Evolutionary conservation across 1,140 invertebrate genomes (phyloP).

Genomic region (Temnothorax nylanderi): DNA sequence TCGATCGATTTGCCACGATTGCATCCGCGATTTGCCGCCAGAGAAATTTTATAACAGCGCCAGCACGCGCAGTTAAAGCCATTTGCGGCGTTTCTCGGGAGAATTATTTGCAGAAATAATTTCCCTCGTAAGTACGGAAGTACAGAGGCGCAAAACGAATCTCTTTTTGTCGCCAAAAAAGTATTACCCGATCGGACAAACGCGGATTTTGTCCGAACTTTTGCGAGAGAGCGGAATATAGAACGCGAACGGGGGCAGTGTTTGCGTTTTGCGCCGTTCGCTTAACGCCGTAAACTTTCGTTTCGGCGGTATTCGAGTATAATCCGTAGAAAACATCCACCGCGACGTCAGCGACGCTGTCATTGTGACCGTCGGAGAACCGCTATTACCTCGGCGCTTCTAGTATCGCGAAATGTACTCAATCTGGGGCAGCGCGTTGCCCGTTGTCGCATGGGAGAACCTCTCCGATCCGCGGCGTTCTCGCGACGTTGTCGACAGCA

Average conservation of each 20-base stretch:
- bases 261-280: not conserved
- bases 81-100: not conserved
- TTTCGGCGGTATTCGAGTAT: not conserved
- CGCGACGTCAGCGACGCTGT: not conserved
- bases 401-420: conserved; percentile 38
- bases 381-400: conserved; percentile 19
- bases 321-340: conserved; percentile 5
- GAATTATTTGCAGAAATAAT: conserved; percentile 19
- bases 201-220: conserved; percentile 2
- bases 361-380: not conserved
- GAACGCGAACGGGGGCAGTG: not conserved
- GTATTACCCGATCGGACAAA: not conserved
- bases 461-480: not conserved
- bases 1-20: not conserved
- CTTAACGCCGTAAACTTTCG: not conserved
- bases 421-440: not conserved
- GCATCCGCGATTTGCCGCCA: not conserved
- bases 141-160: not conserved
- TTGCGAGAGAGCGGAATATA: not conserved
- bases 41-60: not conserved
- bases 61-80: not conserved
- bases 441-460: not conserved
- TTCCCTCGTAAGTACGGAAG: not conserved
- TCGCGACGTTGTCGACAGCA: not conserved
- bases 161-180: not conserved